A percentile compares a stretch with the other conserved stretches of the same genome.
phyloP scores from a whole-genome alignment of 2,888 invertebrate species.

The Diaprepes abbreviatus region DNA sequence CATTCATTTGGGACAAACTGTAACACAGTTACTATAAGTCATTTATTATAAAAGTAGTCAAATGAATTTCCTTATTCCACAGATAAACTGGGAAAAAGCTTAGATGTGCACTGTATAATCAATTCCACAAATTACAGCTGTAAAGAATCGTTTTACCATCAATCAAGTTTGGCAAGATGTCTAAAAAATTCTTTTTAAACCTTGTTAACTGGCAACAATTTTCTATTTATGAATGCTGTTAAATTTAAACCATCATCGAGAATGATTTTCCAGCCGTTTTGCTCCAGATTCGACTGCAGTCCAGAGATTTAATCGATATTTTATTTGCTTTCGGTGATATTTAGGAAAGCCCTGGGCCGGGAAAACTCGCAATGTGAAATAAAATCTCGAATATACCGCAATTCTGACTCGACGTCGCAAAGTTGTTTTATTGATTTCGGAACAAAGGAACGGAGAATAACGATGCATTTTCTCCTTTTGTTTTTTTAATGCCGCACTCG shows the following conservation, averaged over 20 bases:
- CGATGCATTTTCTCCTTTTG: slow-evolving; percentile 16
- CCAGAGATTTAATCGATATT: slow-evolving; percentile 28
- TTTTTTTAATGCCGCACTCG: slow-evolving; percentile 1
- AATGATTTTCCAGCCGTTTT: slow-evolving; percentile 7
- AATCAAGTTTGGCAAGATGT: too few relatives aligned
- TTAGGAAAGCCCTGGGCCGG: slow-evolving; percentile 17
- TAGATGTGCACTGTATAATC: too few relatives aligned
- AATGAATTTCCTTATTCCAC: too few relatives aligned
- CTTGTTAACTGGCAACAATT: too few relatives aligned
- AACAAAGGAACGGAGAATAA: slow-evolving; percentile 30
- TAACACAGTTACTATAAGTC: too few relatives aligned
- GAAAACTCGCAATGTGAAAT: slow-evolving; percentile 24
- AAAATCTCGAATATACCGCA: slow-evolving; percentile 44
- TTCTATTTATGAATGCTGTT: not conserved
- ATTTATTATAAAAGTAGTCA: too few relatives aligned
- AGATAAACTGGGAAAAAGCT: too few relatives aligned
- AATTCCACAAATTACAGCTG: too few relatives aligned
- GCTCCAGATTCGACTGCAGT: slow-evolving; percentile 24
- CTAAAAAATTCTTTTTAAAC: too few relatives aligned
- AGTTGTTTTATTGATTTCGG: slow-evolving; percentile 44
- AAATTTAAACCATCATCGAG: not conserved
- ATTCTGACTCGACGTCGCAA: slow-evolving; percentile 38
- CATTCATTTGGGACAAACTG: too few relatives aligned
- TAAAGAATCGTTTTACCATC: too few relatives aligned
- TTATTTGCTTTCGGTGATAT: slow-evolving; percentile 30